These are phyloP conservation scores for Netelia melanura DNA, from an alignment of 2,888 invertebrate genomes.

Conservation along the genomic window DNA sequence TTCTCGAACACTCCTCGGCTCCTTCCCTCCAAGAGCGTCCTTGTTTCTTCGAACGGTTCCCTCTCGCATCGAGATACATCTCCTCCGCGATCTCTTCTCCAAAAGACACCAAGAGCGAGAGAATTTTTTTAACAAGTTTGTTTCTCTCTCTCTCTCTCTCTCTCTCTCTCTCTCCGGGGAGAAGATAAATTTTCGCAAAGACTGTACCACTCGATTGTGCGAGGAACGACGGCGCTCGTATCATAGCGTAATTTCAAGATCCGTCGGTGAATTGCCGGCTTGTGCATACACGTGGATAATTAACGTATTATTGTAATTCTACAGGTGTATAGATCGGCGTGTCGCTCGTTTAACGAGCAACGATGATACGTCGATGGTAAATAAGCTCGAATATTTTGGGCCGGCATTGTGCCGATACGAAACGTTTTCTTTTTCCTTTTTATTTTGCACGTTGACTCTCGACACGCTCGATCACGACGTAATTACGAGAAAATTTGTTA, in stretches of 20 bases:
- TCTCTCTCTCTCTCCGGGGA: neutral
- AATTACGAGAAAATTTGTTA: neutral
- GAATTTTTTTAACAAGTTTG: neutral
- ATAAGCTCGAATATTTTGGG: slow-evolving; percentile 16
- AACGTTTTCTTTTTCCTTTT: slow-evolving; percentile 24
- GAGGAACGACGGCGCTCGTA: too few species aligned
- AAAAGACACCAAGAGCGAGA: neutral
- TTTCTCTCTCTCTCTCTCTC: neutral
- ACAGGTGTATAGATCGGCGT: slow-evolving; percentile 33
- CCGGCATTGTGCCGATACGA: slow-evolving; percentile 3
- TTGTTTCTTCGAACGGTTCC: neutral
- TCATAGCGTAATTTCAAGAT: neutral
- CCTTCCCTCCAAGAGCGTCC: neutral
- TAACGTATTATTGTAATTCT: slow-evolving; percentile 15
- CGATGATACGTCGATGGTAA: neutral
- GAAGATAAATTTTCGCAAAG: too few species aligned
- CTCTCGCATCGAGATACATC: too few species aligned
- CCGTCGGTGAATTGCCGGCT: neutral
- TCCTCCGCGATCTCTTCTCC: neutral
- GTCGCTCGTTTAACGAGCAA: neutral
- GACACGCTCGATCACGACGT: slow-evolving; percentile 6
- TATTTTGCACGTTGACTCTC: slow-evolving; percentile 38
- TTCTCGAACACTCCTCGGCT: neutral
- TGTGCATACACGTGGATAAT: slow-evolving; percentile 23
- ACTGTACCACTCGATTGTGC: too few species aligned